phyloP scores from a whole-genome alignment of 2,888 invertebrate species.

The Drosophila parthenogenetica region DNA sequence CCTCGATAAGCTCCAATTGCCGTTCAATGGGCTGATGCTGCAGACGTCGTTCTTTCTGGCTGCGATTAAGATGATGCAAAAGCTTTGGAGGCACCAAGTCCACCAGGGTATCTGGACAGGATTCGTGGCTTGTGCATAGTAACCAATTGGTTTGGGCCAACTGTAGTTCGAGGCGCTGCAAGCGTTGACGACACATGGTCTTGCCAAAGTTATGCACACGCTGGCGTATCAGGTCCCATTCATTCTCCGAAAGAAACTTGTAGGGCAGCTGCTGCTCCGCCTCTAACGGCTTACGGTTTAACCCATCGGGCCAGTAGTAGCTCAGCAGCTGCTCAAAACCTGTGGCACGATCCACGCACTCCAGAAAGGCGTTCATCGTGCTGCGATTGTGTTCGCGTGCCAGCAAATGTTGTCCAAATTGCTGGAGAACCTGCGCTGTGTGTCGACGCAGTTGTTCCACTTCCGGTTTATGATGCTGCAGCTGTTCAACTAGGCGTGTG shows the following conservation, averaged over 20 bases:
- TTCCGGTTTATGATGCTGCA: constrained; percentile 74
- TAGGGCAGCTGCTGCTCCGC: constrained; percentile 49
- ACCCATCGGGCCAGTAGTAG: constrained; percentile 82
- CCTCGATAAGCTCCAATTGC: constrained; percentile 37
- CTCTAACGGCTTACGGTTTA: constrained; percentile 9
- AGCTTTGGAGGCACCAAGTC: constrained; percentile 67
- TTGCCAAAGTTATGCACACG: constrained; percentile 84
- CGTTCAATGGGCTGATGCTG: constrained; percentile 7
- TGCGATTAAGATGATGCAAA: constrained; percentile 60
- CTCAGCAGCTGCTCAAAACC: constrained; percentile 75
- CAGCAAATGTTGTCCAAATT: constrained; percentile 80
- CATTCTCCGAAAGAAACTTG: constrained; percentile 72
- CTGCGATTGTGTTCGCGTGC: constrained; percentile 81
- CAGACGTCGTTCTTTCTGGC: constrained; percentile 66
- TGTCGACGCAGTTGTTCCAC: constrained; percentile 64
- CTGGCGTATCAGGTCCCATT: constrained; percentile 83
- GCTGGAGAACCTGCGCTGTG: constrained; percentile 70
- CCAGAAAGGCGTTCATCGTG: constrained; percentile 82
- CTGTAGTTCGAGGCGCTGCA: constrained; percentile 81
- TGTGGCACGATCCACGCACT: constrained; percentile 75
- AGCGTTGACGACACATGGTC: constrained; percentile 74
- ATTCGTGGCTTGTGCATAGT: not conserved
- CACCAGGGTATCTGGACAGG: constrained; percentile 45
- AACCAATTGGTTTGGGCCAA: constrained; percentile 57
- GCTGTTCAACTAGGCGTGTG: constrained; percentile 80